A percentile compares a stretch with the other conserved stretches of the same genome.
These are phyloP conservation scores for Cephus sareptanus DNA, from an alignment of 2,888 invertebrate species.

Conservation along the genomic window DNA sequence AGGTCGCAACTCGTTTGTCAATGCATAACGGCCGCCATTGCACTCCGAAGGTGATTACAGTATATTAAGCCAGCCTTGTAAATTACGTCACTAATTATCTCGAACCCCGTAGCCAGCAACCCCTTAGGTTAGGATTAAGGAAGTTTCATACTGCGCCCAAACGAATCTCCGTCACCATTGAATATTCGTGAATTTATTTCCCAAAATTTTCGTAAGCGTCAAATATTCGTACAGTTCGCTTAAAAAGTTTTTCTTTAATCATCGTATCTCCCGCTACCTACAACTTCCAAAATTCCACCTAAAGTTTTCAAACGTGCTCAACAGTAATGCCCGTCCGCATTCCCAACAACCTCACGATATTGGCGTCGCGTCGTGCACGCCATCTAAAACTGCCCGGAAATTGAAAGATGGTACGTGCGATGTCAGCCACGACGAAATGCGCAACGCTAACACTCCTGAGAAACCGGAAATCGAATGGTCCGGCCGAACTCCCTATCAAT, in stretches of 20 bases:
- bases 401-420: not conserved
- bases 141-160: constrained; percentile 25
- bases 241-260: not conserved
- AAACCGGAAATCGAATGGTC: not conserved
- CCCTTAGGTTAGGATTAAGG: constrained; percentile 26
- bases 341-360: not conserved
- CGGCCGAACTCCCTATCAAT: not conserved
- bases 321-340: not conserved
- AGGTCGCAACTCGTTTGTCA: constrained; percentile 26
- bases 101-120: constrained; percentile 20
- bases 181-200: not conserved
- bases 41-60: constrained; percentile 36
- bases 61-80: constrained; percentile 38
- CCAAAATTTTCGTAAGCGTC: not conserved
- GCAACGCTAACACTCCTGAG: not conserved
- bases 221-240: not conserved
- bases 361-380: not conserved
- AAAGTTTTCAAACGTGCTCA: not conserved
- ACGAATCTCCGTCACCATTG: not conserved
- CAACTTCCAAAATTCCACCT: not conserved
- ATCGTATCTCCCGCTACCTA: not conserved
- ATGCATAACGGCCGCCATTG: constrained; percentile 30
- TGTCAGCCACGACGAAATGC: not conserved
- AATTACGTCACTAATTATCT: constrained; percentile 47
- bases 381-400: not conserved